Conservation (phyloP, 2,888 invertebrate species). For the Rosalia funebris region DNA sequence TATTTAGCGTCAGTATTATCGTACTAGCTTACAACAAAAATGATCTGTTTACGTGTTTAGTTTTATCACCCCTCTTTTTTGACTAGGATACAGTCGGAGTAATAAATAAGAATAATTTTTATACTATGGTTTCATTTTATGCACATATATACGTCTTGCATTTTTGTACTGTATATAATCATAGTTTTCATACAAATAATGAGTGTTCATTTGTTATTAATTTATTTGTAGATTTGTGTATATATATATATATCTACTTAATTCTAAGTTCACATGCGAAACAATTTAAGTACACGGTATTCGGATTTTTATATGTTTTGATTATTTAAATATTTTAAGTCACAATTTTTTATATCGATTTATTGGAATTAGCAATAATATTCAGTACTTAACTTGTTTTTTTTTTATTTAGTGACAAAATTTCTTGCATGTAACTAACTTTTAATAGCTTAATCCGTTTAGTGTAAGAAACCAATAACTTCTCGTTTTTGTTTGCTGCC, state of each 20-base stretch:
- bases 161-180: conserved; percentile 20
- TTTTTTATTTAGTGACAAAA: conserved; percentile 4
- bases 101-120: too few species aligned
- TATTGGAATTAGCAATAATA: conserved; percentile 15
- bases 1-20: too few species aligned
- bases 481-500: too few species aligned
- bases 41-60: too few species aligned
- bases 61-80: too few species aligned
- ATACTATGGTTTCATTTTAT: too few species aligned
- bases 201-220: conserved; percentile 17
- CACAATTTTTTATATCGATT: conserved; percentile 8
- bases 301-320: conserved; percentile 12
- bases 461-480: conserved; percentile 15
- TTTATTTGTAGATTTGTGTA: conserved; percentile 25
- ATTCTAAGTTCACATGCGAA: neutral
- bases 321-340: conserved; percentile 6
- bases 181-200: conserved; percentile 6
- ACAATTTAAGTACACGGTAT: conserved; percentile 5
- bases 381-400: conserved; percentile 15
- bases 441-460: neutral
- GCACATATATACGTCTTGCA: too few species aligned
- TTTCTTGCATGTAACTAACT: conserved; percentile 1
- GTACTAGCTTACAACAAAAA: too few species aligned
- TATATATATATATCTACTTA: conserved; percentile 2
- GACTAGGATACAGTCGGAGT: too few species aligned